These are phyloP conservation scores for Agriopis leucophaearia DNA, from an alignment of 2,888 invertebrate genomes.

Conservation along the genomic window DNA sequence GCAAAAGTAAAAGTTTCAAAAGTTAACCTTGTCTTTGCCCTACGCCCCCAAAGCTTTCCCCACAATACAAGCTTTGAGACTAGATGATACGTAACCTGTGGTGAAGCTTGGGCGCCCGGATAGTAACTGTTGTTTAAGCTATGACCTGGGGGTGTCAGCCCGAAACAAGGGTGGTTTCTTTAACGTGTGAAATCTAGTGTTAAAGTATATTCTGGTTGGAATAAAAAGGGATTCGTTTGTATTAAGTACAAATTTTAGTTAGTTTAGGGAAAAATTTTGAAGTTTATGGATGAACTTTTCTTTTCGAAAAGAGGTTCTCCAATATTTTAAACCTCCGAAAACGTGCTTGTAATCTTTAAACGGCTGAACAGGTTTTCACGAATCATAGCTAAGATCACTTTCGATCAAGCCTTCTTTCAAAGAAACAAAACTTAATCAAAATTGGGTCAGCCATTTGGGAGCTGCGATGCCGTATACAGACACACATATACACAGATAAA, in stretches of 20 bases:
- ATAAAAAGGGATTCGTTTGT: conserved; percentile 10
- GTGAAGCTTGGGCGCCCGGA: not conserved
- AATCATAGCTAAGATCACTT: too few species aligned
- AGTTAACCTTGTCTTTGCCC: conserved; percentile 21
- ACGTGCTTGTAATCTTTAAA: too few species aligned
- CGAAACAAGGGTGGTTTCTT: conserved; percentile 31
- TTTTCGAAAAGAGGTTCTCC: too few species aligned
- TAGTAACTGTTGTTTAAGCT: conserved; percentile 1
- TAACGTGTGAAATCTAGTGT: conserved; percentile 29
- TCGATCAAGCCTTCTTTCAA: too few species aligned
- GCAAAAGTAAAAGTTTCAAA: conserved; percentile 8
- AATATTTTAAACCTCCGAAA: too few species aligned
- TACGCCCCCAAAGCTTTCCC: not conserved
- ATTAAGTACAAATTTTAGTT: conserved; percentile 4
- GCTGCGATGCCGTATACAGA: too few species aligned
- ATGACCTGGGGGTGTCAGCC: conserved; percentile 11
- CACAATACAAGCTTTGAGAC: too few species aligned
- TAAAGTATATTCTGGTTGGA: conserved; percentile 25
- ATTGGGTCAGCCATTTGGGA: too few species aligned
- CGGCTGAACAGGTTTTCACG: too few species aligned
- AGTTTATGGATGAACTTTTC: too few species aligned
- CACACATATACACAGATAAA: too few species aligned
- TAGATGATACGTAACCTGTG: not conserved
- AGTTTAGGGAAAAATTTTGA: not conserved
- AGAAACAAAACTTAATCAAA: too few species aligned